Conservation (phyloP, 2,888 invertebrate genomes). For the Cancer borealis region DNA sequence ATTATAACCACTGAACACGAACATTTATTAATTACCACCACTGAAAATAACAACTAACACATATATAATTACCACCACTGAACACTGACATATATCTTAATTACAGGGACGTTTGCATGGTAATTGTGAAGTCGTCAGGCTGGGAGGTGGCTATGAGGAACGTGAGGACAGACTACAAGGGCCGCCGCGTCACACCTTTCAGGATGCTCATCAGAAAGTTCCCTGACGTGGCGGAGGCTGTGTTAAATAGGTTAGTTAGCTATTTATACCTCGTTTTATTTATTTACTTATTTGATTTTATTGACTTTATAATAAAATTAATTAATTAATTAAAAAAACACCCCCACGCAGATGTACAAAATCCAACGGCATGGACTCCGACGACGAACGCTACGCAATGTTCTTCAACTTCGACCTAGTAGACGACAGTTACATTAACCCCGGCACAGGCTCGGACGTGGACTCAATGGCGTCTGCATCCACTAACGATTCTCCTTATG, state of each 20-base stretch:
- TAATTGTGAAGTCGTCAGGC: constrained; percentile 80
- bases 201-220: constrained; percentile 81
- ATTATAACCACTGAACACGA: too few relatives aligned
- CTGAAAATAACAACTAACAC: too few relatives aligned
- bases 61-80: too few relatives aligned
- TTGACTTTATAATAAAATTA: background rate
- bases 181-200: constrained; percentile 81
- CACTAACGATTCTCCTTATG: constrained; percentile 62
- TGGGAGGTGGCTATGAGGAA: constrained; percentile 81
- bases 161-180: constrained; percentile 79
- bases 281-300: background rate
- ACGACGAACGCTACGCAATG: constrained; percentile 79
- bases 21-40: too few relatives aligned
- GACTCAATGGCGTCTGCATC: constrained; percentile 51
- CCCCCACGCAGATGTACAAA: constrained; percentile 67
- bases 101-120: constrained; percentile 80
- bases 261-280: background rate
- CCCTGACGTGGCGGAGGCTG: constrained; percentile 80
- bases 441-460: background rate
- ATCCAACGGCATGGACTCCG: constrained; percentile 77
- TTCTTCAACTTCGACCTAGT: constrained; percentile 82
- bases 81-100: background rate
- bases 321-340: too few relatives aligned
- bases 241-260: constrained; percentile 75
- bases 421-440: constrained; percentile 80